Evolutionary conservation across 2,888 invertebrate species (phyloP).

Genomic region (Idaea aversata): DNA sequence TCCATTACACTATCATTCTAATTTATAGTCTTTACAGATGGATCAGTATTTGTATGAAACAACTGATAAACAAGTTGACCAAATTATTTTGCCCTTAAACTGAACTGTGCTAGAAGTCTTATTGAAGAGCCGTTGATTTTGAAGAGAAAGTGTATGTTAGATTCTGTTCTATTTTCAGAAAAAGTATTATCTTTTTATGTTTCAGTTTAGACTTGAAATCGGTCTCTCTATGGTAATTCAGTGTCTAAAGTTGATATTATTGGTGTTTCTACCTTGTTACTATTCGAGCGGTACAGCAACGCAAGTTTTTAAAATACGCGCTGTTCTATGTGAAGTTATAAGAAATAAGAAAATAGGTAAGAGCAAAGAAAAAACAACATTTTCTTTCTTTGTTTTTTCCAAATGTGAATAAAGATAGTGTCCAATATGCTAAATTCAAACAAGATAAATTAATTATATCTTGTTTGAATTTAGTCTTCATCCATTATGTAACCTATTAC

Average conservation of each 20-base stretch:
- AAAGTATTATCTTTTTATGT: background rate
- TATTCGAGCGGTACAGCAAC: background rate
- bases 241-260: background rate
- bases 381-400: background rate
- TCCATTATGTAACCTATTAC: no score
- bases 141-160: background rate
- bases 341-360: background rate
- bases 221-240: background rate
- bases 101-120: no score
- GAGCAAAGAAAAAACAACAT: background rate
- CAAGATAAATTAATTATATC: no score
- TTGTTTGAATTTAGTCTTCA: no score
- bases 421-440: no score
- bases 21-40: no score
- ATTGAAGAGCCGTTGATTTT: background rate
- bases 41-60: no score
- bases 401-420: no score
- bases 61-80: no score
- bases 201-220: background rate
- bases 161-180: background rate
- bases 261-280: background rate
- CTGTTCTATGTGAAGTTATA: background rate
- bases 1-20: no score
- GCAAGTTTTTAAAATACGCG: background rate
- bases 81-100: no score